phyloP scores from a whole-genome alignment of 2,888 invertebrate species.

The Trachelus tabidus region DNA sequence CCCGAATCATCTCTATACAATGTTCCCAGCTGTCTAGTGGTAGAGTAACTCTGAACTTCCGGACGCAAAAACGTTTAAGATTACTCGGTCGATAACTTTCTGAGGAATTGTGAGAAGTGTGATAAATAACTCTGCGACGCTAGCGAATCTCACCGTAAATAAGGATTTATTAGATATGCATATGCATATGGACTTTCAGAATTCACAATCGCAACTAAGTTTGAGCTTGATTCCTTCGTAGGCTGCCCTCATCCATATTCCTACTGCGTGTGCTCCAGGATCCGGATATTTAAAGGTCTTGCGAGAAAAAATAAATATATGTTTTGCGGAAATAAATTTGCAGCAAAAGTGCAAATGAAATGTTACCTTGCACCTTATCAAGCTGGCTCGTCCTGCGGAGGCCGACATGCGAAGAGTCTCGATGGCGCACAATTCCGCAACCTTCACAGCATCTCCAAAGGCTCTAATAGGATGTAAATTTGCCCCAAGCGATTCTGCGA shows the following conservation, averaged over 20 bases:
- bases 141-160: too few relatives aligned
- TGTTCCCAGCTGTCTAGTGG: too few relatives aligned
- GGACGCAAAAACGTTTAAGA: too few relatives aligned
- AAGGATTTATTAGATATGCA: too few relatives aligned
- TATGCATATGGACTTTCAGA: background rate
- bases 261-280: slow-evolving; percentile 72
- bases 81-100: too few relatives aligned
- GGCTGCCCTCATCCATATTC: slow-evolving; percentile 71
- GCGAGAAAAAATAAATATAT: slow-evolving; percentile 37
- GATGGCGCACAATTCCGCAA: slow-evolving; percentile 61
- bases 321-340: background rate
- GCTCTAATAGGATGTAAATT: slow-evolving; percentile 48
- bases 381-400: slow-evolving; percentile 66
- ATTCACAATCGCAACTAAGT: slow-evolving; percentile 25
- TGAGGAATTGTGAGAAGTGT: too few relatives aligned
- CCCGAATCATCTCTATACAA: too few relatives aligned
- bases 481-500: slow-evolving; percentile 40
- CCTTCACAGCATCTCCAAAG: slow-evolving; percentile 59
- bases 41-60: too few relatives aligned
- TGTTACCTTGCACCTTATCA: slow-evolving; percentile 34
- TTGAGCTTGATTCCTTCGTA: slow-evolving; percentile 66
- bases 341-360: too few relatives aligned
- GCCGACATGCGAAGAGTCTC: slow-evolving; percentile 25
- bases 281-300: slow-evolving; percentile 65
- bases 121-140: too few relatives aligned